These are phyloP conservation scores for Epizoanthus fatuus DNA, from an alignment of 92 coral and sea anemone species.

Conservation along the genomic window DNA sequence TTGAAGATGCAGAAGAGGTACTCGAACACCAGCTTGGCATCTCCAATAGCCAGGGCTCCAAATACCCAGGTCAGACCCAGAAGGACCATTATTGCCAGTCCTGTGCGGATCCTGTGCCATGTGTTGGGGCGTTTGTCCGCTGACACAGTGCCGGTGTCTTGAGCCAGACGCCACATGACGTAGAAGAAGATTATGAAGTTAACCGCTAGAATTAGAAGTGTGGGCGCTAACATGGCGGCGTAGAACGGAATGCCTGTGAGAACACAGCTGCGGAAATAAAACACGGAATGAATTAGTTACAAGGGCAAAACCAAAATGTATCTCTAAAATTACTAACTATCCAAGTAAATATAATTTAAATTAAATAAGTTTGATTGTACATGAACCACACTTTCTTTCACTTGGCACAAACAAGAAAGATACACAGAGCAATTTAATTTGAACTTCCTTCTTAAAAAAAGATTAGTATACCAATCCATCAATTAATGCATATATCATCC, in stretches of 20 bases:
- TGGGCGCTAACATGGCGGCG: constrained; percentile 51
- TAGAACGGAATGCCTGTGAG: constrained; percentile 54
- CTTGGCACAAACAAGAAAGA: too few relatives aligned
- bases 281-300: background rate
- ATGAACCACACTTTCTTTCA: too few relatives aligned
- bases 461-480: too few relatives aligned
- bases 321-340: background rate
- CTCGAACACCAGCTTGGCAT: constrained; percentile 43
- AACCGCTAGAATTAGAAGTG: constrained; percentile 14
- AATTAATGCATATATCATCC: too few relatives aligned
- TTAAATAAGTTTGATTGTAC: too few relatives aligned
- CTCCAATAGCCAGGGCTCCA: constrained; percentile 40
- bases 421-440: too few relatives aligned
- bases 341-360: too few relatives aligned
- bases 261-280: constrained; percentile 50
- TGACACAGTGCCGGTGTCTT: constrained; percentile 50
- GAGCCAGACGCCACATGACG: constrained; percentile 49
- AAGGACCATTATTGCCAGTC: constrained; percentile 41
- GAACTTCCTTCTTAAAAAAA: too few relatives aligned
- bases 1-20: constrained; percentile 57
- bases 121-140: constrained; percentile 35
- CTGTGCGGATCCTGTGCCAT: constrained; percentile 33
- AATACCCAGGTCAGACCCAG: constrained; percentile 54
- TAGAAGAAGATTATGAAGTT: constrained; percentile 53
- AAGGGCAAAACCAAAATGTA: background rate